Evolutionary conservation across 2,888 invertebrate genomes (phyloP).

Genomic region (Taenaris catops): DNA sequence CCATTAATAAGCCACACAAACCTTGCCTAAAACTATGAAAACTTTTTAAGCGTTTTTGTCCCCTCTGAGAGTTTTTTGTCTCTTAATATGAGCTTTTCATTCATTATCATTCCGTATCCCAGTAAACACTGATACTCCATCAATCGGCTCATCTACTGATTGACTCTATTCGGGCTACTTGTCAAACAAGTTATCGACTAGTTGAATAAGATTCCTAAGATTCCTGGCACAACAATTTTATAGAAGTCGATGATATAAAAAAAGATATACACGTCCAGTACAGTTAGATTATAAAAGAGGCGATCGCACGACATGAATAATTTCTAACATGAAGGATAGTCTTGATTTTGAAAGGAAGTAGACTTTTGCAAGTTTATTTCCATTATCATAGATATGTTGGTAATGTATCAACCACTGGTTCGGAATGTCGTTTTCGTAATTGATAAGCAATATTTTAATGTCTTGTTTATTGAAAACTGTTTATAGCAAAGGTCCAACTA

Average conservation of each 20-base stretch:
- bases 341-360: too few species aligned
- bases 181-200: constrained; percentile 42
- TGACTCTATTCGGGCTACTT: constrained; percentile 35
- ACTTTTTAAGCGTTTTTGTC: too few species aligned
- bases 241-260: constrained; percentile 4
- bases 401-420: not conserved
- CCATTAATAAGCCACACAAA: too few species aligned
- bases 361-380: not conserved
- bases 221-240: constrained; percentile 11
- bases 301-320: too few species aligned
- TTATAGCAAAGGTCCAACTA: too few species aligned
- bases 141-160: constrained; percentile 36
- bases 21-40: too few species aligned
- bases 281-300: constrained; percentile 7
- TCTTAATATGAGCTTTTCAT: too few species aligned
- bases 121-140: constrained; percentile 45
- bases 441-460: not conserved
- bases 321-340: too few species aligned
- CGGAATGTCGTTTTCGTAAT: not conserved
- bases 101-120: constrained; percentile 56
- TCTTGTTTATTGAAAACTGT: too few species aligned
- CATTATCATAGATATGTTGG: not conserved
- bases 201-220: constrained; percentile 27
- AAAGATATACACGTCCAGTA: not conserved
- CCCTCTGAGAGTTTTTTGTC: too few species aligned